Evolutionary conservation across 1,140 invertebrate species (phyloP), one percentile per base, ranked within the genome.

Genomic region (Leguminivora glycinivorella): DNA sequence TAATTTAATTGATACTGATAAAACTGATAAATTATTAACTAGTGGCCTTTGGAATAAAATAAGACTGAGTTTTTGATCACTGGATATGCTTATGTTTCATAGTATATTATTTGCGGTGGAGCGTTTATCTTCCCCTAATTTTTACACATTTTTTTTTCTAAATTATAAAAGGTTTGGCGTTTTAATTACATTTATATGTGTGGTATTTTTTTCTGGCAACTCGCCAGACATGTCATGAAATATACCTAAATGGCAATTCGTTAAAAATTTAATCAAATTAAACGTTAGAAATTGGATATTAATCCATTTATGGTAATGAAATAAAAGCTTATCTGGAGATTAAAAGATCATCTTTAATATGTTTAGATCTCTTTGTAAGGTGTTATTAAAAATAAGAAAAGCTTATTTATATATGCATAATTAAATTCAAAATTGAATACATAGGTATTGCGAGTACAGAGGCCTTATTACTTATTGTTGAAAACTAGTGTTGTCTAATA

Each of bases 401-500:
- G 12, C 47, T 22, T 10, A 10, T 17, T 52, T 22, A 52, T 52
- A 22, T 5, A 43, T 3, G 40, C 40, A 43, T 43, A 43, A 17
- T 43, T 43, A n/a, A 43, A 43, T 43, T 43, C 40, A n/a, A 43
- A 40, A 40, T 52, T 19, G 19, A 52, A 52, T 17, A 17, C 14
- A 17, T 7, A 52, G n/a, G 19, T 52, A 52, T 22, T 6, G 47
- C 47, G 26, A 14, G 19, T 24, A 29, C 10, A 34, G 26, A 63
- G 26, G 58, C 58, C 58, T 63, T 31, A 19, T 17, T 31, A n/a
- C 10, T 60, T 60, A 25, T 60, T 60, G 25, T 60, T 63, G 24
- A 29, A 63, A 17, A n/a, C n/a, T n/a, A 31, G 31, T 31, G 6
- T 17, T 52, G 19, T 52, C n/a, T 47, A 60, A 14, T 17, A 22